Percentiles rank a stretch among this genome's conserved stretches.
Conservation (phyloP, 1,140 invertebrate species). For the Tetragonula clypearis region DNA sequence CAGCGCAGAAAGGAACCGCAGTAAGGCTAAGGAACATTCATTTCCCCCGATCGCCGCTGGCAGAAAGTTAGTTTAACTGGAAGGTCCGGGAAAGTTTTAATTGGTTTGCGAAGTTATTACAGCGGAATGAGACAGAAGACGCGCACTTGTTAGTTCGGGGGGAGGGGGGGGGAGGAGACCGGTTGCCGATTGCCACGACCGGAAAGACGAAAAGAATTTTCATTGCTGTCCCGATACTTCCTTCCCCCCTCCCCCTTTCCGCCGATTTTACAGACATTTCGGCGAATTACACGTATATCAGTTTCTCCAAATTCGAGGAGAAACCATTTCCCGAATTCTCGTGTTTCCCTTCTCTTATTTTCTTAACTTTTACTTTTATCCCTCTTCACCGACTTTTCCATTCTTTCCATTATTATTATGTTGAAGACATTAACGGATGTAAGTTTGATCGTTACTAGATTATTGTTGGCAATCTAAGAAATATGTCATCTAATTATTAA, state of each 20-base stretch:
- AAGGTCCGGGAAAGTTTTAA: constrained; percentile 57
- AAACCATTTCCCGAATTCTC: too few relatives aligned
- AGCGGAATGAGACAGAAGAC: constrained; percentile 57
- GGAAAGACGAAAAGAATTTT: constrained; percentile 14
- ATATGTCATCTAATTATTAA: too few relatives aligned
- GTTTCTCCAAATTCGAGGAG: too few relatives aligned
- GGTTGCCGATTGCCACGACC: constrained; percentile 24
- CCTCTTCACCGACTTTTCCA: too few relatives aligned
- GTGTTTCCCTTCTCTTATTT: too few relatives aligned
- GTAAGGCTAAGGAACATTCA: constrained; percentile 50
- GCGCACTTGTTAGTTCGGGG: constrained; percentile 42
- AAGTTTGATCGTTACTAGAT: too few relatives aligned
- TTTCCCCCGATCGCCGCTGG: constrained; percentile 47
- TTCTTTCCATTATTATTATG: too few relatives aligned
- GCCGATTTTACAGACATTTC: neutral
- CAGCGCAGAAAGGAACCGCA: constrained; percentile 41
- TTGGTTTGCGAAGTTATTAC: constrained; percentile 60
- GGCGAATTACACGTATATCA: neutral
- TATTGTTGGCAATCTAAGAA: too few relatives aligned
- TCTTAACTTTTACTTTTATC: too few relatives aligned
- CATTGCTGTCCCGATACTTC: constrained; percentile 12
- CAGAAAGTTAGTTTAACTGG: constrained; percentile 58
- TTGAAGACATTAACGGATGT: too few relatives aligned
- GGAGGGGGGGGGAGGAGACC: constrained; percentile 4
- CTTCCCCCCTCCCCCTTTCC: too few relatives aligned